Conservation (phyloP, 2,888 invertebrate species). For the Mimumesa dahlbomi region DNA sequence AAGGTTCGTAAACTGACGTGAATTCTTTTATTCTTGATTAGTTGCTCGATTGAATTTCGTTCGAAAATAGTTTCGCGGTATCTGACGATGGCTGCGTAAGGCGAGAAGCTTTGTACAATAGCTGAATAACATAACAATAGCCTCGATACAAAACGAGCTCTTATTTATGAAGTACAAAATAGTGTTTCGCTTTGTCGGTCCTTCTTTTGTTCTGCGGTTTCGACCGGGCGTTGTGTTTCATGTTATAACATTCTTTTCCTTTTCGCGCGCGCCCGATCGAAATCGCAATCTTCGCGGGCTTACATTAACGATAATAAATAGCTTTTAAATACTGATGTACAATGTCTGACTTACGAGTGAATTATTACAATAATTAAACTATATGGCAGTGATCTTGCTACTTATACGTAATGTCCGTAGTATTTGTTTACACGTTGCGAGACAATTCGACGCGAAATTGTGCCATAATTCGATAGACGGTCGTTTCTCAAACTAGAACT, state of each 20-base stretch:
- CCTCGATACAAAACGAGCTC: conserved; percentile 1
- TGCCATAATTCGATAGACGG: conserved; percentile 42
- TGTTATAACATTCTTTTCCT: background rate
- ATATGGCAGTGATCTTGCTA: conserved; percentile 76
- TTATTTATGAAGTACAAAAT: conserved; percentile 72
- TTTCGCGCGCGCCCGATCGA: conserved; percentile 20
- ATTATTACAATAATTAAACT: conserved; percentile 70
- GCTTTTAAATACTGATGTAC: conserved; percentile 80
- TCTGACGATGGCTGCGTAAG: no score
- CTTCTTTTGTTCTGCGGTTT: conserved; percentile 21
- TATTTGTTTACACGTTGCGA: conserved; percentile 18
- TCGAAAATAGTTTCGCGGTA: no score
- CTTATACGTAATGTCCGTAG: conserved; percentile 48
- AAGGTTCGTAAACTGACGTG: no score
- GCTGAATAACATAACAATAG: no score
- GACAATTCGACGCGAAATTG: conserved; percentile 34
- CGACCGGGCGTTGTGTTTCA: conserved; percentile 25
- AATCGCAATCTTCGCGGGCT: conserved; percentile 50
- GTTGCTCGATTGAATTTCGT: no score
- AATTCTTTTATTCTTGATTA: no score
- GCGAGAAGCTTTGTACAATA: no score
- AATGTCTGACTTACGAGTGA: conserved; percentile 70
- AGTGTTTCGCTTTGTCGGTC: conserved; percentile 57
- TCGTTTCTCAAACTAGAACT: conserved; percentile 49
- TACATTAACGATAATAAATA: conserved; percentile 76